A percentile compares a stretch with the other conserved stretches of the same genome.
Conservation (phyloP, 2,113 vertebrate genomes). For the Cebidichthys violaceus region DNA sequence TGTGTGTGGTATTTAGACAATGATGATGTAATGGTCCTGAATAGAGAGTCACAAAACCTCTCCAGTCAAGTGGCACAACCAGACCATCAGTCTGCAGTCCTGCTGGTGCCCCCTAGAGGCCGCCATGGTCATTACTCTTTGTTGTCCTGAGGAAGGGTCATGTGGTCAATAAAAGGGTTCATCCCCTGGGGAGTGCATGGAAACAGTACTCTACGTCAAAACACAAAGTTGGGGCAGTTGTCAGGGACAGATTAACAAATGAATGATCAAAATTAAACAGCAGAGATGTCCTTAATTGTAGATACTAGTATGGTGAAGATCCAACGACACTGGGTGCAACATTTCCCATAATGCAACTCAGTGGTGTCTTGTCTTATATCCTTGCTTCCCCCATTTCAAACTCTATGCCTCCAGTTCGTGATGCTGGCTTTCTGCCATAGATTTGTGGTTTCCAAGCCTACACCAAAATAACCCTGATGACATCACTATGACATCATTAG, state of each 20-base stretch:
- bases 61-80: slow-evolving; percentile 43
- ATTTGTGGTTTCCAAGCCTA: not conserved
- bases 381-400: not conserved
- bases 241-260: not conserved
- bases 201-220: not conserved
- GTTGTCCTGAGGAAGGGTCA: not conserved
- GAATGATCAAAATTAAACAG: too few species aligned
- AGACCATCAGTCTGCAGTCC: not conserved
- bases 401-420: too few species aligned
- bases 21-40: slow-evolving; percentile 68
- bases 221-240: not conserved
- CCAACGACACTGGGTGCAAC: not conserved
- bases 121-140: not conserved
- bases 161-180: not conserved
- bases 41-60: slow-evolving; percentile 59
- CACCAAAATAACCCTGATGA: not conserved
- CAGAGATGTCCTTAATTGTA: not conserved
- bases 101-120: slow-evolving; percentile 34
- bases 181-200: not conserved
- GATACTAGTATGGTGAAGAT: not conserved
- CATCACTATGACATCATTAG: slow-evolving; percentile 1
- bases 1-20: slow-evolving; percentile 29
- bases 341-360: slow-evolving; percentile 3
- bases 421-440: not conserved
- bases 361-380: not conserved